Percentiles rank a stretch among this genome's conserved stretches.
Conservation (phyloP, 2,113 vertebrate genomes). For the Macrotus californicus region DNA sequence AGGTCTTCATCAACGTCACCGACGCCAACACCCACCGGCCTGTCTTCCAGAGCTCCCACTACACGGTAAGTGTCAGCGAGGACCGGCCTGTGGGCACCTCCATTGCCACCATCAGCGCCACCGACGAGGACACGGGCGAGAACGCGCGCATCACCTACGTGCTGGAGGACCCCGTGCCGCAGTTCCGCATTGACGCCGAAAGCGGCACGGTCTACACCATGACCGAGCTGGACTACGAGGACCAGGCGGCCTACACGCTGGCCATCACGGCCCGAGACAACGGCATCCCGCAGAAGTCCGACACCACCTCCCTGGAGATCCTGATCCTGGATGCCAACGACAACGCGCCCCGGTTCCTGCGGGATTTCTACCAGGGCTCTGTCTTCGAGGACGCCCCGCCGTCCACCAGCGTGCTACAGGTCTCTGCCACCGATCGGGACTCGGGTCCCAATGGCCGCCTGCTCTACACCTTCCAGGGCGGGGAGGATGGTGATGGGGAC, state of each 20-base stretch:
- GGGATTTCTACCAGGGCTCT: slow-evolving; percentile 89
- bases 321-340: slow-evolving; percentile 94
- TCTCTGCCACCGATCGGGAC: slow-evolving; percentile 93
- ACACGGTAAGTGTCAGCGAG: slow-evolving; percentile 89
- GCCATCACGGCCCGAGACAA: slow-evolving; percentile 94
- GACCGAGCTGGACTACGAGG: slow-evolving; percentile 94
- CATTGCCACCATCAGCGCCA: slow-evolving; percentile 90
- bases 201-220: slow-evolving; percentile 91
- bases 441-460: slow-evolving; percentile 90
- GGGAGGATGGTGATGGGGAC: slow-evolving; percentile 94
- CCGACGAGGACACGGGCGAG: slow-evolving; percentile 95
- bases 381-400: slow-evolving; percentile 91
- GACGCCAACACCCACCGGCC: slow-evolving; percentile 97
- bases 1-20: slow-evolving; percentile 95
- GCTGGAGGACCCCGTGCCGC: slow-evolving; percentile 93
- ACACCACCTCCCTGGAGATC: slow-evolving; percentile 95
- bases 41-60: slow-evolving; percentile 94
- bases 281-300: slow-evolving; percentile 94
- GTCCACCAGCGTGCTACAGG: slow-evolving; percentile 92
- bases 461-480: slow-evolving; percentile 91
- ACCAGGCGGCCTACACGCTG: slow-evolving; percentile 93
- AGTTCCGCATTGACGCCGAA: slow-evolving; percentile 92
- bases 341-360: slow-evolving; percentile 87
- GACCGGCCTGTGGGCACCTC: slow-evolving; percentile 90
- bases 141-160: slow-evolving; percentile 94